Evolutionary conservation across 1,140 invertebrate species (phyloP), one percentile per base, ranked within the genome.

Genomic region (Cydia amplana): DNA sequence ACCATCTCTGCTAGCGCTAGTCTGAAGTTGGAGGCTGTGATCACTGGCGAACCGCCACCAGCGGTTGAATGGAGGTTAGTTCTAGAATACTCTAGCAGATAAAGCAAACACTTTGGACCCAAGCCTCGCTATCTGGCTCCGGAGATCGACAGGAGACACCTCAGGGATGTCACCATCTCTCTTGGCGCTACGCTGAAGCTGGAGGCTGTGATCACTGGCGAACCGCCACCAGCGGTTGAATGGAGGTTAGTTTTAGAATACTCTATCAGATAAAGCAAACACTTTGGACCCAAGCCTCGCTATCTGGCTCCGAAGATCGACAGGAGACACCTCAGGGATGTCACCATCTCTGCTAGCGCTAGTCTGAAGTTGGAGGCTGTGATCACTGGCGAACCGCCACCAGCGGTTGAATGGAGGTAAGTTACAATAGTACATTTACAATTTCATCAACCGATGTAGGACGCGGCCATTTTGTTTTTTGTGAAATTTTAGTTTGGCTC

Each of bases 291-390:
- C 67, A 99, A 99, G 91, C 97, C 98, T 12, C 95, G 97, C 74
- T 98, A 96, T 93, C 91, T 99, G 89, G 96, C 97, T 75, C 99
- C 99, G 40, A 98, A 97, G 93, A 99, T 99, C 93, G 98, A 99
- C 89, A 94, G 98, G 67, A 95, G 97, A 75, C 98, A 98, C 85
- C 93, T 99, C 10, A 95, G 96, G 55, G 97, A 98, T 85, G 93
- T 99, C 40, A 98, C 96, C 0, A 91, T 99, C 60, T 98, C 97
- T n/a, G 96, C 97, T 75, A 98, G 98, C 43, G 96, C 97, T 6
- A 95, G 97, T 40, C 94, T 99, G n/a, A 98, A 98, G 92, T 96
- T 98, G 82, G 98, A 99, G 83, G 97, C 97, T 2, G 96, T 96
- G 79, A 96, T 99, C 63, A 97, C 95, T 85, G 98, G 98, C 77